Conservation (phyloP, 2,888 invertebrate species). For the Tiliacea aurago region DNA sequence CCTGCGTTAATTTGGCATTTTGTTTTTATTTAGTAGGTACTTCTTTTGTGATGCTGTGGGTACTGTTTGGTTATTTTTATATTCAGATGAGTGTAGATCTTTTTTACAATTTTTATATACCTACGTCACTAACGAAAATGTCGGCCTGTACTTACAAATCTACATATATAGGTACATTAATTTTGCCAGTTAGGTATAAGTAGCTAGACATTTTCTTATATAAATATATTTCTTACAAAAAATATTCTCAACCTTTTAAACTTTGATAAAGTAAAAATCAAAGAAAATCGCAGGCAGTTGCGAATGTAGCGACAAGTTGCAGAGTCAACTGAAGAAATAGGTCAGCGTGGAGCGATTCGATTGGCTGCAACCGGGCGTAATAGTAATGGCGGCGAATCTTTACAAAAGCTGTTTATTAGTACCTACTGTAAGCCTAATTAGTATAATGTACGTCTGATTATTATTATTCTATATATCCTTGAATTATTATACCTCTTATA, state of each 20-base stretch:
- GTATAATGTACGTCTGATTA: too few species aligned
- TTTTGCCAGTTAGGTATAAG: background rate
- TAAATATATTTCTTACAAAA: background rate
- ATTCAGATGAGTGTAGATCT: background rate
- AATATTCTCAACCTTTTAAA: conserved; percentile 13
- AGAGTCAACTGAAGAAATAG: conserved; percentile 47
- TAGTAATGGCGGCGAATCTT: conserved; percentile 47
- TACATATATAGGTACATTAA: background rate
- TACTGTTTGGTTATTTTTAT: background rate
- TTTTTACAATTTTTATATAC: background rate
- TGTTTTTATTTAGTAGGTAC: background rate
- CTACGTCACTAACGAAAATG: background rate
- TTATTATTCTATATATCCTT: too few species aligned
- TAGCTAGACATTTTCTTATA: background rate
- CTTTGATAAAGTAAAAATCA: conserved; percentile 28
- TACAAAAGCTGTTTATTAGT: conserved; percentile 40
- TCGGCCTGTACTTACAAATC: background rate
- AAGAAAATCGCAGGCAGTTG: conserved; percentile 34
- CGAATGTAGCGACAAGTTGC: conserved; percentile 40
- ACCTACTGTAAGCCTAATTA: too few species aligned
- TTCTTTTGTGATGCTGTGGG: background rate
- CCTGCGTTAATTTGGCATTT: background rate
- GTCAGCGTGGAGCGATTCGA: conserved; percentile 47
- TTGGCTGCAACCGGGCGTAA: conserved; percentile 35
- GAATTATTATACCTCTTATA: too few species aligned